phyloP scores from a whole-genome alignment of 2,797 vertebrate genomes.

The Smutsia gigantea region DNA sequence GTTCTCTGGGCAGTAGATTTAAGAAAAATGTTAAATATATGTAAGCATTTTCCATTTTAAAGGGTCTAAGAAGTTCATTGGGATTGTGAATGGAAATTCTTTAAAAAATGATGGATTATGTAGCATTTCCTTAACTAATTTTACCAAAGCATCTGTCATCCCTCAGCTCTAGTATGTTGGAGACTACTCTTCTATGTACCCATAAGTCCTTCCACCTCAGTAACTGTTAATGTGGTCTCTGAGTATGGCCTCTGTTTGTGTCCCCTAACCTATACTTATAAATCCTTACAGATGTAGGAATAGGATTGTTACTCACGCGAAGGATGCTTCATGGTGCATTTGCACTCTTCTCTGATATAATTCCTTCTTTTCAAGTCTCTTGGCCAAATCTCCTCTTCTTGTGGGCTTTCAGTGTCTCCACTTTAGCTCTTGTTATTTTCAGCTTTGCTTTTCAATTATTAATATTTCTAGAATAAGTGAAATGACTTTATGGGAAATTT shows the following conservation, averaged over 20 bases:
- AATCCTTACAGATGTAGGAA: neutral
- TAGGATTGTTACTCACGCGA: neutral
- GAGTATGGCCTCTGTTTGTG: neutral
- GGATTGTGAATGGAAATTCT: neutral
- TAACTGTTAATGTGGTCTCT: neutral
- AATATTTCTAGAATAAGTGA: slow-evolving; percentile 25
- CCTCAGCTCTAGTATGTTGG: neutral
- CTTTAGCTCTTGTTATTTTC: slow-evolving; percentile 34
- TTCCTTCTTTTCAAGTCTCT: neutral
- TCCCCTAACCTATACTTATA: neutral
- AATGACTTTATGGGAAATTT: slow-evolving; percentile 45
- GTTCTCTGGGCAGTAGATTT: neutral
- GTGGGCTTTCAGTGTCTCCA: neutral
- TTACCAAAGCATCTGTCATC: neutral
- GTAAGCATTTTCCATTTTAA: neutral
- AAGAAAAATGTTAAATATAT: neutral
- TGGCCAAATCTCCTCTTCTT: neutral
- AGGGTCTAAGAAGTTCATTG: neutral
- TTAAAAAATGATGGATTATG: neutral
- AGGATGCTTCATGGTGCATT: neutral
- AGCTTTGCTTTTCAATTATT: slow-evolving; percentile 47
- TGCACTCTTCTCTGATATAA: neutral
- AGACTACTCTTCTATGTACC: neutral
- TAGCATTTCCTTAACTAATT: neutral
- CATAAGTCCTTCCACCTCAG: neutral